A percentile compares a stretch with the other conserved stretches of the same genome.
Conservation (phyloP, 1,140 invertebrate genomes). For the Maconellicoccus hirsutus region DNA sequence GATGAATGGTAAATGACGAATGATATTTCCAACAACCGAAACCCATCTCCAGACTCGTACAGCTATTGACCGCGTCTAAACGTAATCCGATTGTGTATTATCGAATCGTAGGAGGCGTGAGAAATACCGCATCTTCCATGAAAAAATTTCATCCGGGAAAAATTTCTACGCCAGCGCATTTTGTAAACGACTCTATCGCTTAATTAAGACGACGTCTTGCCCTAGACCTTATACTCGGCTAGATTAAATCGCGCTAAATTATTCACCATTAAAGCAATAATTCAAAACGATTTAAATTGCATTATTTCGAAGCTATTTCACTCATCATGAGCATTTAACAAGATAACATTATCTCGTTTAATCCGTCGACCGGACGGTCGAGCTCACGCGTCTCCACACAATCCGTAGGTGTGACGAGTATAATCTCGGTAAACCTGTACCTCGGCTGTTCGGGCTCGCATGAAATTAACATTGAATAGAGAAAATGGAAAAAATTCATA, state of each 20-base stretch:
- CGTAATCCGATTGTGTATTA: not conserved
- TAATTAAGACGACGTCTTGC: too few species aligned
- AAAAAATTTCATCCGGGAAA: too few species aligned
- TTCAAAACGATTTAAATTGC: not conserved
- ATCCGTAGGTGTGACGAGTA: not conserved
- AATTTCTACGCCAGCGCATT: too few species aligned
- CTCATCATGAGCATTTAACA: not conserved
- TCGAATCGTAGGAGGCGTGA: not conserved
- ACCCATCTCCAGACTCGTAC: not conserved
- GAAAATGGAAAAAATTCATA: not conserved
- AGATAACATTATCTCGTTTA: not conserved
- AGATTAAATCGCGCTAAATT: not conserved
- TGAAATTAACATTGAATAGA: not conserved
- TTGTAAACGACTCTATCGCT: too few species aligned
- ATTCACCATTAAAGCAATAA: not conserved
- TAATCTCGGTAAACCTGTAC: not conserved
- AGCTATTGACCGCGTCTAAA: not conserved
- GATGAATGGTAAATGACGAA: conserved; percentile 3
- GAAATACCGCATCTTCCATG: not conserved
- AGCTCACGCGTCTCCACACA: too few species aligned
- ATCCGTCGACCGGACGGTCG: not conserved
- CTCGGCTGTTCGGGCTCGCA: not conserved
- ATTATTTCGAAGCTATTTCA: not conserved
- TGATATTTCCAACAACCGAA: not conserved
- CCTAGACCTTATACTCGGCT: too few species aligned